A percentile compares a stretch with the other conserved stretches of the same genome.
Conservation (phyloP, 1,140 invertebrate species). For the Vanessa tameamea region DNA sequence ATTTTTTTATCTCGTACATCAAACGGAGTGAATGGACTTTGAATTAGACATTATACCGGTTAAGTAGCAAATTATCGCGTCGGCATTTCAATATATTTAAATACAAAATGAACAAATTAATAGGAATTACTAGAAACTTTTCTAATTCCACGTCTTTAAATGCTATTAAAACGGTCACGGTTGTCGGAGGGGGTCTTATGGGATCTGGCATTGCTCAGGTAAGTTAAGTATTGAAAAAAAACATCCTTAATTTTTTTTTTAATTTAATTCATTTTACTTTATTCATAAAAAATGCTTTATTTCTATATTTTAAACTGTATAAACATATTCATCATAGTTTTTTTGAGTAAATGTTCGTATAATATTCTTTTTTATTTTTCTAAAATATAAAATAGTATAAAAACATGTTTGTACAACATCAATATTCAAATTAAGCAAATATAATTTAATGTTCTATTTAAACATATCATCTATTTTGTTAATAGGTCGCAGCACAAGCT, state of each 20-base stretch:
- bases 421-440: background rate
- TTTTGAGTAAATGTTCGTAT: no score
- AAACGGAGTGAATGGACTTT: background rate
- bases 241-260: no score
- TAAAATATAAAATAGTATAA: no score
- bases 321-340: no score
- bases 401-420: no score
- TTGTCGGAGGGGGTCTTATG: constrained; percentile 93
- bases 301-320: no score
- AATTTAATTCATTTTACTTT: no score
- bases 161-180: constrained; percentile 88
- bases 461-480: background rate
- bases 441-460: background rate
- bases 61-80: background rate
- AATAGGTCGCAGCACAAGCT: constrained; percentile 88
- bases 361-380: no score
- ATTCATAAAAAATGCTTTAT: no score
- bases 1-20: background rate
- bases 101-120: constrained; percentile 66
- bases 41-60: background rate
- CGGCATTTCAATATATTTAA: background rate
- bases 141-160: constrained; percentile 59
- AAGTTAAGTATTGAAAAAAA: constrained; percentile 43
- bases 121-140: constrained; percentile 58
- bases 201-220: constrained; percentile 93